Base-by-base conservation (phyloP, 2,797 vertebrate genomes). In the Peromyscus nudipes region DNA sequence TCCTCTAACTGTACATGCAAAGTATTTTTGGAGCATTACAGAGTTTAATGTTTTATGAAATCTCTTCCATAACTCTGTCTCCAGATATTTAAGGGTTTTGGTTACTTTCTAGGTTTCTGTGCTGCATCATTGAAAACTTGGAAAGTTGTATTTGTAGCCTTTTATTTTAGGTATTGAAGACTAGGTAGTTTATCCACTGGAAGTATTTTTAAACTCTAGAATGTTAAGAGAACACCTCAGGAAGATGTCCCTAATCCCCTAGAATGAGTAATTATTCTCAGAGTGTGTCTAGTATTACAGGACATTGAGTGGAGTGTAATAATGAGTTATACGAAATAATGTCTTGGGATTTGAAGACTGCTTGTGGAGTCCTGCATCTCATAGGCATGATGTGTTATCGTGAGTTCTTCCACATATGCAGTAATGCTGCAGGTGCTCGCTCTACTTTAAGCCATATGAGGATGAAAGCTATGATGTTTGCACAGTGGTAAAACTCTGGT, bases 391-490 rank as follows among this genome's bases (percentile, higher is more conserved):
- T 37, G 19, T 62, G 57, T 92, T 83, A 60, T 29, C 23, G n/a
- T 17, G 10, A 40, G 65, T 89, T 46, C 65, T 65, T 31, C 10
- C 29, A 80, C 29, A 86, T 82, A n/a, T 60, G 55, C 55, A 29
- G 80, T 34, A 67, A 93, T 17, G 11, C 55, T 85, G 27, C 2
- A 52, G 57, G 1, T 52, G 0, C 67, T 92, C 89, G 19, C 4
- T 89, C 69, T 92, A 84, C 77, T 88, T 92, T 71, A 76, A 71
- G 85, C 60, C 76, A 87, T n/a, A 60, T 40, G 60, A 90, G 6
- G 31, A 89, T 67, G 19, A 67, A 76, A 92, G 31, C 55, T 91
- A n/a, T 57, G 57, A 65, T 73, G 76, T 60, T 93, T 92, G 14
- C 25, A 76, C 76, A 88, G 71, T 88, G 19, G 57, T 76, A 86